These are phyloP conservation scores for Sphaerodactylus townsendi DNA, from an alignment of 2,113 vertebrate genomes.

Conservation along the genomic window DNA sequence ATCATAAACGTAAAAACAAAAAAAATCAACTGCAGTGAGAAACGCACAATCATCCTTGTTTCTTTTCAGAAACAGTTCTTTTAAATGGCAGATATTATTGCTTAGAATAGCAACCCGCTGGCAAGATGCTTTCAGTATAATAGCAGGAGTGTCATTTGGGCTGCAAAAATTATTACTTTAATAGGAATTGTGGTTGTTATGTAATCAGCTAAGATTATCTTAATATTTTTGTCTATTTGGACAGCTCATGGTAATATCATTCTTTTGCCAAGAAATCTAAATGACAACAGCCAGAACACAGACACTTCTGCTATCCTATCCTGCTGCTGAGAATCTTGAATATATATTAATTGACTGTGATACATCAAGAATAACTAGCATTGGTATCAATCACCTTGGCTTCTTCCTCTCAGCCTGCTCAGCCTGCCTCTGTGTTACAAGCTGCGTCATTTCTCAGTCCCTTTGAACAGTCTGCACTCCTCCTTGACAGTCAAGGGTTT, in stretches of 20 bases:
- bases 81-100: constrained; percentile 45
- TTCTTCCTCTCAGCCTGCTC: constrained; percentile 18
- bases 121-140: constrained; percentile 58
- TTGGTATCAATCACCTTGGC: constrained; percentile 47
- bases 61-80: constrained; percentile 51
- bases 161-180: constrained; percentile 41
- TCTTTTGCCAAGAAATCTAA: constrained; percentile 8
- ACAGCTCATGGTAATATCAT: constrained; percentile 12
- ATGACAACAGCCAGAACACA: constrained; percentile 13
- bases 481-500: constrained; percentile 40
- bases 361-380: constrained; percentile 3
- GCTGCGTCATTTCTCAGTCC: constrained; percentile 27
- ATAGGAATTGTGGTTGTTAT: constrained; percentile 30
- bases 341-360: constrained; percentile 34
- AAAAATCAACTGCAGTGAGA: constrained; percentile 48
- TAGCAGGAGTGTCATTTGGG: constrained; percentile 39
- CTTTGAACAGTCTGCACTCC: constrained; percentile 9
- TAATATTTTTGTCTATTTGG: neutral
- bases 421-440: neutral
- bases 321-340: constrained; percentile 7
- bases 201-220: constrained; percentile 12
- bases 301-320: neutral
- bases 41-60: constrained; percentile 47
- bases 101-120: constrained; percentile 36
- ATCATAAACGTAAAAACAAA: constrained; percentile 65